Evolutionary conservation across 1,140 invertebrate species (phyloP), one percentile per base, ranked within the genome.

Genomic region (Trachymyrmex cornetzi): DNA sequence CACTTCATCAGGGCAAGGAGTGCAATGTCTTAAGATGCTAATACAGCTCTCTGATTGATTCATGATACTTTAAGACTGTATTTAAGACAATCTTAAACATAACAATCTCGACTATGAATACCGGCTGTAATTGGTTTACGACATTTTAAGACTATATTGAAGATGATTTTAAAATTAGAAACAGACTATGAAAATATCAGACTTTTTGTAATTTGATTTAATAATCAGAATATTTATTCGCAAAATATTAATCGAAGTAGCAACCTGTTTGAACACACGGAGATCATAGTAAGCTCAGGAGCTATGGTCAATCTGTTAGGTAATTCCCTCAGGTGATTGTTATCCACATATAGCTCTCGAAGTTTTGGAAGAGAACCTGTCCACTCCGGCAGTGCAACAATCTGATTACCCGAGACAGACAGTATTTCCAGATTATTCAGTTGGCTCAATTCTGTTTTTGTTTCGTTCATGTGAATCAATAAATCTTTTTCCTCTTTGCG

Each of bases 231-330:
- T 55, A 44, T 22, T 69, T 11, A 50, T 74, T 71, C 44, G 12
- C 34, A 55, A 75, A 55, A 48, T 59, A 38, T 77, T 63, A 79
- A 24, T 59, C 22, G 2, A 61, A 71, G 55, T 77, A 82, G 74
- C 50, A 63, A 92, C 91, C 91, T 94, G 80, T 94, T 94, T 22
- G 91, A 93, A 69, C 93, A 92, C 9, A 94, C 90, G n/a, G 94
- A 94, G 48, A 94, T 89, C 19, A 90, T 66, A 57, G 85, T 67
- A 27, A 94, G 74, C n/a, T 88, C 72, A n/a, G 88, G 88, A 24
- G 93, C 90, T 6, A 92, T 22, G 19, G 93, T 94, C 30, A 94
- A 87, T 75, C 93, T 92, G 71, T 94, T 94, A 48, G 94, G 94
- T 48, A 94, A 79, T 88, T 94, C 94, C 81, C 87, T 90, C 24